Base-by-base conservation (phyloP, 2,797 vertebrate species). In the Podarcis lilfordi region DNA sequence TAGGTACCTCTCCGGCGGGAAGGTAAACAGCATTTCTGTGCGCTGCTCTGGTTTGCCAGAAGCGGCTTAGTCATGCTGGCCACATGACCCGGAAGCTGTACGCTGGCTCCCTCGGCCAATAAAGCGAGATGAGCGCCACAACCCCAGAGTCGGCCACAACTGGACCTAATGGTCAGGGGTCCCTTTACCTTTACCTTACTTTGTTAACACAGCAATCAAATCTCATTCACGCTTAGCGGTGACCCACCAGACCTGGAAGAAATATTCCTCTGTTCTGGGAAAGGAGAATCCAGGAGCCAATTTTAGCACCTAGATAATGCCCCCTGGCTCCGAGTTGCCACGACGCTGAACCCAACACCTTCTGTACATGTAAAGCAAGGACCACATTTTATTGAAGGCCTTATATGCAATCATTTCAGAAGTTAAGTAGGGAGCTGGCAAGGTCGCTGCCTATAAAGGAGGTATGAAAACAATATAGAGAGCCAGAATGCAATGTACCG, bases 181-280 rank as follows among this genome's bases (percentile, higher is more conserved):
- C 11, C 50, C 50, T 50, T 50, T 50, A 50, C 45, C 10, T 50
- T 50, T 43, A 40, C 37, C 37, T 45, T 86, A 95, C 93, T 93
- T 91, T 66, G 86, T 95, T 92, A 95, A 94, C 92, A 92, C 93
- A 64, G 93, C 92, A 59, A 75, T 91, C 55, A 89, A 85, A 82
- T 80, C 68, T 80, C 77, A 77, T 89, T 93, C 89, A 83, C 90
- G 89, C 55, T 91, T 94, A 89, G 86, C 91, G 74, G 25, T 90
- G 95, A 95, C 91, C 93, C 89, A 87, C 82, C 85, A 78, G 89
- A 85, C 25, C 61, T 77, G 82, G 89, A 83, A 91, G 88, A 95
- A 90, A 87, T 88, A 84, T 89, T 95, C 91, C 87, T 64, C 89
- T 91, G 88, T 95, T 94, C 94, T 95, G 95, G 93, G 94, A 95